Evolutionary conservation across 2,888 invertebrate species (phyloP).

Genomic region (Noctua pronuba): DNA sequence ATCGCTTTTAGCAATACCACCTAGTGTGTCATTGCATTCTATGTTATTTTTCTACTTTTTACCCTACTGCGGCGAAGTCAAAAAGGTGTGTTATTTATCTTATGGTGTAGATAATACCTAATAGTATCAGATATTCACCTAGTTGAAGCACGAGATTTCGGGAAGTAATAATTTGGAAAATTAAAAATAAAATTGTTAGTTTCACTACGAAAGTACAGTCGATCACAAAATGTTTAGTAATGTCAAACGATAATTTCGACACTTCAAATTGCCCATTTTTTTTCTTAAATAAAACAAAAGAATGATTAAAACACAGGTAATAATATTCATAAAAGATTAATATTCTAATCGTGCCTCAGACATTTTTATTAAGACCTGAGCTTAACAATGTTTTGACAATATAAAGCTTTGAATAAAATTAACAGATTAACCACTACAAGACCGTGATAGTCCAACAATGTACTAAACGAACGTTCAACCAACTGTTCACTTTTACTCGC

Average conservation of each 20-base stretch:
- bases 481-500: slow-evolving; percentile 68
- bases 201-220: neutral
- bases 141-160: neutral
- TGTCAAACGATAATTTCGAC: neutral
- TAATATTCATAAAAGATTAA: neutral
- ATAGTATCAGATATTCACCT: neutral
- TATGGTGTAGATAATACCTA: too few species aligned
- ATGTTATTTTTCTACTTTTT: neutral
- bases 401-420: slow-evolving; percentile 40
- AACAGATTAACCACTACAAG: slow-evolving; percentile 39
- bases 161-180: neutral
- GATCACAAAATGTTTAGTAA: neutral
- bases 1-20: neutral
- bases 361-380: neutral
- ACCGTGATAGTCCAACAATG: slow-evolving; percentile 49
- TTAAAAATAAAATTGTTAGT: neutral
- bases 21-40: neutral
- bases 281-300: neutral
- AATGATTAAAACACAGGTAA: too few species aligned
- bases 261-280: too few species aligned
- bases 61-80: too few species aligned
- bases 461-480: slow-evolving; percentile 50
- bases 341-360: neutral
- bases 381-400: slow-evolving; percentile 45
- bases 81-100: too few species aligned